Percentiles rank a stretch among this genome's conserved stretches.
Evolutionary conservation across 2,113 vertebrate genomes (phyloP).

Genomic region (Neopipo cinnamomea): DNA sequence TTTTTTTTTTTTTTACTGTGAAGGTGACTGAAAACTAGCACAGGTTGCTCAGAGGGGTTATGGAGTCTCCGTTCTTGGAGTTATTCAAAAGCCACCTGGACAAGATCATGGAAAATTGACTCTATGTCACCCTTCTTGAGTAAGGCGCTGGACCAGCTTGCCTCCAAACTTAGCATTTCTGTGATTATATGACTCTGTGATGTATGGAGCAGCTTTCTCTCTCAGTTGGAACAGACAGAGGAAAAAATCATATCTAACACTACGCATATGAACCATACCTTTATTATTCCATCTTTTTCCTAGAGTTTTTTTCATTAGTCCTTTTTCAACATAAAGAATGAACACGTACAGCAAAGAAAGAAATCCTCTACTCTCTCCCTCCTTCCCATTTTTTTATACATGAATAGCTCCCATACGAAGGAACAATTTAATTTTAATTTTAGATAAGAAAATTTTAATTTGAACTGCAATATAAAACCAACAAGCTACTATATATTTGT

Average conservation of each 20-base stretch:
- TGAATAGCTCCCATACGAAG: neutral
- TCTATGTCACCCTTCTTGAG: neutral
- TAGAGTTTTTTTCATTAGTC: neutral
- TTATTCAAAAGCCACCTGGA: neutral
- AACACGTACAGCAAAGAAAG: neutral
- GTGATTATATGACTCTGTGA: neutral
- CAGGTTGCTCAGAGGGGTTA: neutral
- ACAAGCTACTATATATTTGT: neutral
- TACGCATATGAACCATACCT: neutral
- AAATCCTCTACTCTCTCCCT: rapidly evolving
- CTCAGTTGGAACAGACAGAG: neutral
- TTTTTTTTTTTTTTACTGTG: neutral
- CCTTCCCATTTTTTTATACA: neutral
- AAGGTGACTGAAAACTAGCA: neutral
- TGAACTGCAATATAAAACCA: neutral
- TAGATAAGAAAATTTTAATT: neutral
- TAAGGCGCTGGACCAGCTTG: neutral
- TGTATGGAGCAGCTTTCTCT: neutral
- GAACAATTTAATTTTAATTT: neutral
- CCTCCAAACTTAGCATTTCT: neutral
- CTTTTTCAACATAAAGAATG: neutral
- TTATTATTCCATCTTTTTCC: neutral
- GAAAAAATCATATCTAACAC: neutral
- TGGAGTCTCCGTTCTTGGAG: neutral
- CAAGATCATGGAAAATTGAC: neutral